Conservation (phyloP, 2,113 vertebrate genomes). For the Rana temporaria region DNA sequence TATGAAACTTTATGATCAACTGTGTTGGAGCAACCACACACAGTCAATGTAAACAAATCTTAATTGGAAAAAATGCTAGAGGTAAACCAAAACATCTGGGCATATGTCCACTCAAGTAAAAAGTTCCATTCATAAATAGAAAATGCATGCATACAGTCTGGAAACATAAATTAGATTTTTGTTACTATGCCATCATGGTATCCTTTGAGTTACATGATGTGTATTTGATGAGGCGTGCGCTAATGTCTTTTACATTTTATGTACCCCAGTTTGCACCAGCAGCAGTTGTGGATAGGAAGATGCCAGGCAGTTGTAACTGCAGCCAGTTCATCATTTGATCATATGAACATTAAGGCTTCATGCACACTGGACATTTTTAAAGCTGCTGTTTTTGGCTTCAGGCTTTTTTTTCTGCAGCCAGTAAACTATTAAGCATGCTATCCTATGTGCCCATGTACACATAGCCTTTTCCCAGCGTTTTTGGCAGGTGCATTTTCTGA, state of each 20-base stretch:
- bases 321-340: too few relatives aligned
- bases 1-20: slow-evolving; percentile 45
- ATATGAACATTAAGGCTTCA: too few relatives aligned
- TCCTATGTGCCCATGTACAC: too few relatives aligned
- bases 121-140: neutral
- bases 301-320: neutral
- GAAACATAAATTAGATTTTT: neutral
- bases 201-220: slow-evolving; percentile 4
- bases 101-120: slow-evolving; percentile 12
- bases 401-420: too few relatives aligned
- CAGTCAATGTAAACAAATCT: slow-evolving; percentile 16
- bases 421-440: too few relatives aligned
- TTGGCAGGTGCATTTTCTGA: too few relatives aligned
- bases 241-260: neutral
- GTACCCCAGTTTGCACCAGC: neutral
- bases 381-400: too few relatives aligned
- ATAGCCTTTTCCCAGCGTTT: too few relatives aligned
- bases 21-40: slow-evolving; percentile 41
- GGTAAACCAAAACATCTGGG: slow-evolving; percentile 44
- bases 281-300: neutral
- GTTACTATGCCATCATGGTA: neutral
- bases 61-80: slow-evolving; percentile 36
- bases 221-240: slow-evolving; percentile 8
- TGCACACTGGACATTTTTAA: too few relatives aligned
- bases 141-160: slow-evolving; percentile 9